Conservation (phyloP, 2,888 invertebrate genomes). For the Silvanus unidentatus region DNA sequence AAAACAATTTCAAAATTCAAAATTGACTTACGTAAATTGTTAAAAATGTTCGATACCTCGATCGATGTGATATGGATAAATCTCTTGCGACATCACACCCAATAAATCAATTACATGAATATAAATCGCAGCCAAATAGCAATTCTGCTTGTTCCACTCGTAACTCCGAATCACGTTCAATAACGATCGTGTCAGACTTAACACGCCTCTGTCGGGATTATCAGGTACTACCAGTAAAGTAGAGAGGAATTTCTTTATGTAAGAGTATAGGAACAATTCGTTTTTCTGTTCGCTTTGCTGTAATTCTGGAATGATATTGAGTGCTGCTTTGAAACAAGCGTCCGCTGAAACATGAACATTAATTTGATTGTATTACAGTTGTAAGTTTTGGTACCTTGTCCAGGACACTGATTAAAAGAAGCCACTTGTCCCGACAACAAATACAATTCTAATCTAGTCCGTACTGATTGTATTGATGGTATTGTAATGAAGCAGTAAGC, state of each 20-base stretch:
- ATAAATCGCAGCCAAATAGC: slow-evolving; percentile 63
- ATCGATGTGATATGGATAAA: slow-evolving; percentile 79
- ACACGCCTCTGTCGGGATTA: slow-evolving; percentile 80
- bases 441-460: slow-evolving; percentile 76
- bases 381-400: slow-evolving; percentile 63
- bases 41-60: slow-evolving; percentile 52
- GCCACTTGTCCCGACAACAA: slow-evolving; percentile 84
- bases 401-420: slow-evolving; percentile 80
- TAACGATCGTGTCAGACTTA: slow-evolving; percentile 74
- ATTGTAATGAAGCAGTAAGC: slow-evolving; percentile 95
- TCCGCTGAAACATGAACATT: slow-evolving; percentile 73
- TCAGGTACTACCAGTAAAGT: slow-evolving; percentile 82
- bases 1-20: no score
- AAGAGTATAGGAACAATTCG: slow-evolving; percentile 64
- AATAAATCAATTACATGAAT: slow-evolving; percentile 73
- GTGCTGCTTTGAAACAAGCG: slow-evolving; percentile 86
- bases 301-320: slow-evolving; percentile 73
- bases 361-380: slow-evolving; percentile 4
- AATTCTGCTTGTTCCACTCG: slow-evolving; percentile 63
- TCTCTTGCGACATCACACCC: slow-evolving; percentile 72
- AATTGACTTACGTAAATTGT: slow-evolving; percentile 7
- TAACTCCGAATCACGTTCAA: slow-evolving; percentile 74
- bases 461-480: slow-evolving; percentile 84
- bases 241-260: slow-evolving; percentile 73
- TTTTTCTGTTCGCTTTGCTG: slow-evolving; percentile 69